Evolutionary conservation across 2,797 vertebrate species (phyloP).

Genomic region (Cirrhinus mrigala): DNA sequence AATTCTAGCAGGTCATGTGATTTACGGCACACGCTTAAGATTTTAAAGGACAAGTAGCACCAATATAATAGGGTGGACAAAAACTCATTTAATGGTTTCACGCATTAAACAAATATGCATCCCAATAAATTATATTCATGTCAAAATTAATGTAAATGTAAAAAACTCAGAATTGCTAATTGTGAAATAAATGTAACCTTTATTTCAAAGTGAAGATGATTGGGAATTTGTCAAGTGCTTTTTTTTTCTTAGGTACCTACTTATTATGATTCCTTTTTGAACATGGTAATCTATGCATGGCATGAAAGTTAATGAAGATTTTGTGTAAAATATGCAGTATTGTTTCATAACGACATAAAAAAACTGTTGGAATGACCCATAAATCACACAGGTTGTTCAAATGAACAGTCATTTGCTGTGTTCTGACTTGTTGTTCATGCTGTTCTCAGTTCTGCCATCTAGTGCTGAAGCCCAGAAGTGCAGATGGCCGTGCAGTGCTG

Average conservation of each 20-base stretch:
- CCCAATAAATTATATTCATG: not conserved
- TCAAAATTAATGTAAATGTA: not conserved
- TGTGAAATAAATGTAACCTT: not conserved
- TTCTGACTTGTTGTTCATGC: not conserved
- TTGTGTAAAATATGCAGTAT: not conserved
- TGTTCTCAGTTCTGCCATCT: conserved; percentile 83
- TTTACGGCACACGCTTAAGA: not conserved
- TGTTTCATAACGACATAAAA: not conserved
- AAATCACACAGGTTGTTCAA: not conserved
- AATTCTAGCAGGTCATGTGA: not conserved
- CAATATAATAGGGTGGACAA: not conserved
- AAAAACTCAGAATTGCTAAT: not conserved
- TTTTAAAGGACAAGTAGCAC: not conserved
- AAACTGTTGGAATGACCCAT: not conserved
- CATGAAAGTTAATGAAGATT: not conserved
- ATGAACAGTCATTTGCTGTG: not conserved
- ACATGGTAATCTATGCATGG: not conserved
- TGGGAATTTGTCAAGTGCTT: not conserved
- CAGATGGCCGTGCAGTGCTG: conserved; percentile 48
- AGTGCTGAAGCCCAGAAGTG: conserved; percentile 68
- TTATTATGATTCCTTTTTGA: no score
- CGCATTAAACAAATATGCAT: not conserved
- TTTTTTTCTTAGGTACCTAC: no score
- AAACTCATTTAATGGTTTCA: not conserved
- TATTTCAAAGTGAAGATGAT: not conserved